phyloP scores from a whole-genome alignment of 2,888 invertebrate genomes.

The Diaphora mendica region DNA sequence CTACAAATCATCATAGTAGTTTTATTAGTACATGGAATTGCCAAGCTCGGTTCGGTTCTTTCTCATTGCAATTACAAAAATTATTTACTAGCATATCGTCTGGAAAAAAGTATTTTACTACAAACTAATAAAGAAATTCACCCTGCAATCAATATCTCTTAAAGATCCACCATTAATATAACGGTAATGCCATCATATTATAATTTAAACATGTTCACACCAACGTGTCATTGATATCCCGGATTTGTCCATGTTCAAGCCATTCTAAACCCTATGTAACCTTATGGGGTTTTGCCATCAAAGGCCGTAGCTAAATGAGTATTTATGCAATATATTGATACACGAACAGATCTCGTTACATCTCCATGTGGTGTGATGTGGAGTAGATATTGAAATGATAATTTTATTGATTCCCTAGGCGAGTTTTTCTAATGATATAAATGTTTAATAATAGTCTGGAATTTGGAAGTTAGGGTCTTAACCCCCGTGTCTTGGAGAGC shows the following conservation, averaged over 20 bases:
- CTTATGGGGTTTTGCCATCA: constrained; percentile 9
- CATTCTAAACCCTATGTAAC: constrained; percentile 1
- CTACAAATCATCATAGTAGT: too few species aligned
- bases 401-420: too few species aligned
- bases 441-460: too few species aligned
- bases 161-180: not conserved
- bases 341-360: constrained; percentile 3
- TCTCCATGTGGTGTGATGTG: not conserved
- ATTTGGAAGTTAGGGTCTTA: too few species aligned
- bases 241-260: not conserved
- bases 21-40: too few species aligned
- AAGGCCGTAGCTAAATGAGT: not conserved
- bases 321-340: constrained; percentile 4
- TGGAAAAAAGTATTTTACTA: too few species aligned
- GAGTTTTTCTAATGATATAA: too few species aligned
- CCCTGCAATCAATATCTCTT: not conserved
- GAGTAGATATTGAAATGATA: not conserved
- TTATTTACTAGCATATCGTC: too few species aligned
- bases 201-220: not conserved
- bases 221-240: not conserved
- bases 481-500: too few species aligned
- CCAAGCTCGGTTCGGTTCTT: too few species aligned
- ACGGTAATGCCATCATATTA: not conserved
- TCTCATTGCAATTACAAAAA: too few species aligned
- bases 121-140: too few species aligned